Percentiles rank a stretch among this genome's conserved stretches.
Conservation (phyloP, 2,113 vertebrate genomes). For the Bettongia penicillata region DNA sequence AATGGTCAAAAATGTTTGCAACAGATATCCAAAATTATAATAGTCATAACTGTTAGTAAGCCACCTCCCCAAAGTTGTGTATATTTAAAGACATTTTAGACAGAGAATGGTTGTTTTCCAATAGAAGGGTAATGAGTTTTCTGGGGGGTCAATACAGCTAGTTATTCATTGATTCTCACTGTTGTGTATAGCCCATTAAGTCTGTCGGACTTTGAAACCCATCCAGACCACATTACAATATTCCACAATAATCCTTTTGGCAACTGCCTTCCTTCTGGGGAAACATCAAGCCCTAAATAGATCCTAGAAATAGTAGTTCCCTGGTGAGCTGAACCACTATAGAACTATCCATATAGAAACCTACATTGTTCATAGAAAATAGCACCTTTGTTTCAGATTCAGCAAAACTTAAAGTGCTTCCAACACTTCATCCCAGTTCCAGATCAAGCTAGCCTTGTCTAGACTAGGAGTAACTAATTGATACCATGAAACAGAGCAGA, state of each 20-base stretch:
- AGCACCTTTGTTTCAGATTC: not conserved
- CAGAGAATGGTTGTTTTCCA: not conserved
- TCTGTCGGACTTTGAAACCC: not conserved
- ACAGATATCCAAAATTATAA: too few relatives aligned
- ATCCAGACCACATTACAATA: not conserved
- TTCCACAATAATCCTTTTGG: not conserved
- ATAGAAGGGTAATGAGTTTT: not conserved
- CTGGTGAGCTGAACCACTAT: not conserved
- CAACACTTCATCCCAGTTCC: not conserved
- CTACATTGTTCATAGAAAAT: not conserved
- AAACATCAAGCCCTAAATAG: not conserved
- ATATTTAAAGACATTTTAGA: not conserved
- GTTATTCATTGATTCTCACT: not conserved
- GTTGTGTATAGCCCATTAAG: too few relatives aligned
- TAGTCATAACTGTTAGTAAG: not conserved
- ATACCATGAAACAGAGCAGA: conserved; percentile 1
- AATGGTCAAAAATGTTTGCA: too few relatives aligned
- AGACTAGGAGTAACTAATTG: not conserved
- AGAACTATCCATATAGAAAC: not conserved
- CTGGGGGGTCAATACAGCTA: too few relatives aligned
- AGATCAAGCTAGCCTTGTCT: not conserved
- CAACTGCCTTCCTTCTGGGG: not conserved
- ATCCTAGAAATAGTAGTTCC: not conserved
- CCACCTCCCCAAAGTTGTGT: not conserved
- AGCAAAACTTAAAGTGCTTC: not conserved